Base-by-base conservation (phyloP, 2,113 vertebrate species). In the Toxotes chatareus region DNA sequence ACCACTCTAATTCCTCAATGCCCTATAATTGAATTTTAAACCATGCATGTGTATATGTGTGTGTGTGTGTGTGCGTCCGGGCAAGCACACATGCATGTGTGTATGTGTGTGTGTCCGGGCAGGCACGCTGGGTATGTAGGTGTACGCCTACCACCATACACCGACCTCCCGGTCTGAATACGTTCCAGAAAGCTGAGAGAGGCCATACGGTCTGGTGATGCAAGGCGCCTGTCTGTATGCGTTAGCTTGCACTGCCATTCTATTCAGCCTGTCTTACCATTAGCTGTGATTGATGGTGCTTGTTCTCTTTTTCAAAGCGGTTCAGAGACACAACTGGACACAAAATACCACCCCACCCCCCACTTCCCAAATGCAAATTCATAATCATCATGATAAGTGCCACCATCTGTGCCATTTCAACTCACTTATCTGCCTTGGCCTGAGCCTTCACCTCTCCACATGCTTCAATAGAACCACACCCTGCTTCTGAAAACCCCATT, bases 21-120 rank as follows among this genome's bases (percentile, higher is more conserved):
- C 87, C 83, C 75, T 66, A 40, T 94, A 94, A 95, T 94, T 94
- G 88, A 95, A 93, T 95, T 93, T 94, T 89, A 88, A 81, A 91
- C 82, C 63, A 34, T 63, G 73, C 12, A 4, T 79, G 80, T 80
- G 74, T 56, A 64, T 57, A 31, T 31, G 65, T 61, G 56, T 40
- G 57, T 4, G 56, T 40, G 57, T 4, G 55, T 51, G 49, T 7
- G 21, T 27, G 40, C 44, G 31, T 40, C 62, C 44, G 17, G 8
- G 23, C 0, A 5, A 19, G 62, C 66, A 32, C 69, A 70, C n/a
- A 38, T 66, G 72, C 27, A 27, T 27, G 27, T 27, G 27, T 31
- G 65, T 61, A 53, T 40, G 55, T 51, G 49, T 7, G 21, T 27
- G 40, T 55, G 31, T 40, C 62, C 44, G 17, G 8, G 23, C 0